Evolutionary conservation across 2,113 vertebrate species (phyloP).

Genomic region (Oncorhynchus masou): DNA sequence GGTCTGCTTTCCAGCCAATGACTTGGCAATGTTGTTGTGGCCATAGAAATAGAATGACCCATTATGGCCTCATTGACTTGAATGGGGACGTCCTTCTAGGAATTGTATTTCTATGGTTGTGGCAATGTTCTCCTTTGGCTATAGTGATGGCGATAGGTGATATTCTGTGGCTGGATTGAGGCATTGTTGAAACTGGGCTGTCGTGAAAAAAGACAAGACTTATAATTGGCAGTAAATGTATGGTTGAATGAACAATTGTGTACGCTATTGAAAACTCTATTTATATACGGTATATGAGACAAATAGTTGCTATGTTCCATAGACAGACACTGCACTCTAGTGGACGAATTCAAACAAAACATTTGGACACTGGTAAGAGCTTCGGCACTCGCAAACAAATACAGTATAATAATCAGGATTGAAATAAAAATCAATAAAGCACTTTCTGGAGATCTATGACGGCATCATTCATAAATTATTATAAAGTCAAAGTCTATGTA

Average conservation of each 20-base stretch:
- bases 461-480: constrained; percentile 63
- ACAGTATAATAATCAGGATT: constrained; percentile 19
- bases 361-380: constrained; percentile 27
- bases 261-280: constrained; percentile 9
- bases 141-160: constrained; percentile 24
- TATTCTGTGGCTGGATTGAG: constrained; percentile 7
- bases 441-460: constrained; percentile 51
- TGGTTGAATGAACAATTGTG: constrained; percentile 11
- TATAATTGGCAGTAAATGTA: constrained; percentile 40
- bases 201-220: constrained; percentile 13
- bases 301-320: constrained; percentile 54
- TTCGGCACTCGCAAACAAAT: constrained; percentile 39
- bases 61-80: too few relatives aligned
- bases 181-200: constrained; percentile 12
- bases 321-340: constrained; percentile 67
- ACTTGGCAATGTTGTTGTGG: background rate
- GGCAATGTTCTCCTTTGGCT: background rate
- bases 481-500: constrained; percentile 53
- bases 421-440: constrained; percentile 38
- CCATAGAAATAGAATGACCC: too few relatives aligned
- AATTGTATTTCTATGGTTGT: background rate
- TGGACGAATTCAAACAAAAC: constrained; percentile 47
- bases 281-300: background rate
- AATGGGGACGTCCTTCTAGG: background rate
- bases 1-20: background rate